Base-by-base conservation (phyloP, 2,888 invertebrate species). In the Frankliniella intonsa region DNA sequence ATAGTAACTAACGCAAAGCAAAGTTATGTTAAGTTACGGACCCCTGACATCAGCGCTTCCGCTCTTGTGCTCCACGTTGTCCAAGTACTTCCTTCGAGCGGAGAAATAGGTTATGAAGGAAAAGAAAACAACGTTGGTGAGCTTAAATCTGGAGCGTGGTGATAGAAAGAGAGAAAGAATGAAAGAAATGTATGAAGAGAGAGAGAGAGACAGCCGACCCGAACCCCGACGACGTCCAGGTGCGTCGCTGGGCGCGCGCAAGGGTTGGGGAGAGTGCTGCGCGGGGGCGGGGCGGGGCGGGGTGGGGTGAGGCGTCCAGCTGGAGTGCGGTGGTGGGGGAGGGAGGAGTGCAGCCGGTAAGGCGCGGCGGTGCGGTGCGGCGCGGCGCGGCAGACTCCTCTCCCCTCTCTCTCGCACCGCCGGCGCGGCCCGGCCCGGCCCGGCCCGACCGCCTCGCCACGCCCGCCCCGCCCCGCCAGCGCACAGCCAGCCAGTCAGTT, bases 281-380 rank as follows among this genome's bases (percentile, higher is more conserved):
- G 69, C 22, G 22, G 8, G 5, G 14, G 69, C 8, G 25, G 25
- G 25, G 25, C 8, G 25, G 10, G 25, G 69, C 12, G 55, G 7
- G 65, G 65, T 14, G 22, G 65, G 22, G n/a, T 65, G 69, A 25
- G 69, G 69, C 10, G 22, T 69, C n/a, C 69, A 69, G 69, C n/a
- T 19, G 69, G 69, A 22, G 55, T 12, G 55, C 55, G 12, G 55
- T 17, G 55, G 55, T 14, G 55, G 69, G 69, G 69, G 25, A 25
- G 69, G 69, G 69, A 76, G 69, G 25, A 22, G 69, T 76, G 25
- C 69, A 76, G 69, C 22, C 69, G 69, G 69, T 76, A 76, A 76
- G n/a, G 69, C 69, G 69, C 69, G 25, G 62, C 62, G 25, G 62
- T 14, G 11, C 62, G 62, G 62, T 7, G 19, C 62, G 62, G 62